Conservation (phyloP, 2,113 vertebrate genomes). For the Corythoichthys intestinalis region DNA sequence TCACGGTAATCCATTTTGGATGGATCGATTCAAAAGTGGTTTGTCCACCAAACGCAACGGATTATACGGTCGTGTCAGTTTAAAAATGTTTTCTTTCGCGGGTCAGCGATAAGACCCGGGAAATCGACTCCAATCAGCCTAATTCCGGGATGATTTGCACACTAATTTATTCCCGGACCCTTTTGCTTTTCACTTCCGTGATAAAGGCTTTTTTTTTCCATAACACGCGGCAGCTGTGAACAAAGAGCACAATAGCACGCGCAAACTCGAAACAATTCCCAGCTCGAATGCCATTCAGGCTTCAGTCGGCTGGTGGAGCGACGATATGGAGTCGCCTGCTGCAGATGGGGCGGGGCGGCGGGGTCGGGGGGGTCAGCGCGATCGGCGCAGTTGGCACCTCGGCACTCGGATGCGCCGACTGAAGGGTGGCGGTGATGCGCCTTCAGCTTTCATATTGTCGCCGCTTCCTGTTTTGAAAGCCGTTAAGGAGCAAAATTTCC, state of each 20-base stretch:
- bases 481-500: slow-evolving; percentile 79
- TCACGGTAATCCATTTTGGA: not conserved
- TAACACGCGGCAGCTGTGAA: slow-evolving; percentile 67
- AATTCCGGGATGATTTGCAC: slow-evolving; percentile 59
- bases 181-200: slow-evolving; percentile 61
- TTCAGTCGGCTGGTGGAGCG: slow-evolving; percentile 61
- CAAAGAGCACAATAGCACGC: slow-evolving; percentile 66
- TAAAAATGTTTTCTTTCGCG: slow-evolving; percentile 22
- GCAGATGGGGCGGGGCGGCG: slow-evolving; percentile 50
- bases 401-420: slow-evolving; percentile 60
- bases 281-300: slow-evolving; percentile 69
- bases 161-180: slow-evolving; percentile 63
- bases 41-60: not conserved
- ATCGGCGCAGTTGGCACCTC: slow-evolving; percentile 71
- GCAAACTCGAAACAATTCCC: slow-evolving; percentile 67
- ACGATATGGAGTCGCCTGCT: slow-evolving; percentile 64
- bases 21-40: not conserved
- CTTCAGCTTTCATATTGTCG: slow-evolving; percentile 68
- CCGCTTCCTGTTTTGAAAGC: slow-evolving; percentile 80
- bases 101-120: slow-evolving; percentile 63
- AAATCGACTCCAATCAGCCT: slow-evolving; percentile 59
- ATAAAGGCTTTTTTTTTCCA: slow-evolving; percentile 48
- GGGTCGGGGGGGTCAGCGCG: slow-evolving; percentile 63
- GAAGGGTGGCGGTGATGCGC: slow-evolving; percentile 47
- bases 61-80: not conserved